phyloP scores from a whole-genome alignment of 1,140 invertebrate species.

The fruit fly (Drosophila melanogaster) region DNA sequence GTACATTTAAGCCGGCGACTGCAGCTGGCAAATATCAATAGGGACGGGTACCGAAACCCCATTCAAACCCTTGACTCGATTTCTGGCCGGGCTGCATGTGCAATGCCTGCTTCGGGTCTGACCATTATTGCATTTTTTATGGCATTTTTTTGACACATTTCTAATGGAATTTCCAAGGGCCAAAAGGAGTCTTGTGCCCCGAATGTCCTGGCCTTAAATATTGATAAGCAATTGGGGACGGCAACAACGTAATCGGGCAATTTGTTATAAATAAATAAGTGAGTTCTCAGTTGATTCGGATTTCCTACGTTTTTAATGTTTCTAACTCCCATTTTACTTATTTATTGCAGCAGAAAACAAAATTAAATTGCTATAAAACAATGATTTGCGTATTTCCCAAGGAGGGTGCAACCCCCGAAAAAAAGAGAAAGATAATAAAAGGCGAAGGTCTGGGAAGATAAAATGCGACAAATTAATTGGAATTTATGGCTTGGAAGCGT shows the following conservation, averaged over 20 bases:
- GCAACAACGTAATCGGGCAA: constrained; percentile 47
- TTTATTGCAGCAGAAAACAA: constrained; percentile 59
- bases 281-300: constrained; percentile 36
- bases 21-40: constrained; percentile 48
- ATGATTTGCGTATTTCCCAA: constrained; percentile 63
- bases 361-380: constrained; percentile 73
- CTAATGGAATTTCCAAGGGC: constrained; percentile 52
- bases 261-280: constrained; percentile 67
- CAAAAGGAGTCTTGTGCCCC: constrained; percentile 5
- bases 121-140: constrained; percentile 68
- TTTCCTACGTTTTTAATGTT: constrained; percentile 1
- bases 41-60: constrained; percentile 1
- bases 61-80: constrained; percentile 20
- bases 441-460: constrained; percentile 49
- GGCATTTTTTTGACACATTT: constrained; percentile 61
- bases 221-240: constrained; percentile 38
- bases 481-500: constrained; percentile 69
- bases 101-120: constrained; percentile 20
- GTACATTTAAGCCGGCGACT: constrained; percentile 48
- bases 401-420: constrained; percentile 15
- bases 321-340: constrained; percentile 33
- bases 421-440: constrained; percentile 45
- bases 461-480: constrained; percentile 79
- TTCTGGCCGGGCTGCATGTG: constrained; percentile 27
- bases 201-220: constrained; percentile 37